phyloP scores from a whole-genome alignment of 2,888 invertebrate species.

The Drosophila flavopinicola region DNA sequence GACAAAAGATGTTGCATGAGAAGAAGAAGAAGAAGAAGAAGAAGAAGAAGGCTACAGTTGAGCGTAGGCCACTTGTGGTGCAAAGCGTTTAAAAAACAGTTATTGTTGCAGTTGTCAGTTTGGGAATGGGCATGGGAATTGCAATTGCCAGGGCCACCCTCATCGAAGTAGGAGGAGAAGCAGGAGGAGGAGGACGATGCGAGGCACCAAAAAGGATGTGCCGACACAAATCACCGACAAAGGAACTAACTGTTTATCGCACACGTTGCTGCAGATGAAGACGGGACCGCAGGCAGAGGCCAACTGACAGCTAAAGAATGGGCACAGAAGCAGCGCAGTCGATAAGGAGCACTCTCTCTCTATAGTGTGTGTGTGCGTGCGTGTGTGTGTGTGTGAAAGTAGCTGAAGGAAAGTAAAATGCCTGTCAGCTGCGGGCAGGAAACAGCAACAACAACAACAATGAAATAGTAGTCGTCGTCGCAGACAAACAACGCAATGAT shows the following conservation, averaged over 20 bases:
- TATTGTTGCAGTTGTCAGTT: slow-evolving; percentile 53
- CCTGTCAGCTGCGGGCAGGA: slow-evolving; percentile 79
- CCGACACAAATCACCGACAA: slow-evolving; percentile 72
- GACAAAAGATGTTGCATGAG: slow-evolving; percentile 13
- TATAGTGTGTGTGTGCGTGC: slow-evolving; percentile 55
- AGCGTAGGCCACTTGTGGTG: slow-evolving; percentile 65
- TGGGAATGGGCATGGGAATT: too few species aligned
- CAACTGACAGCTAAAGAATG: slow-evolving; percentile 76
- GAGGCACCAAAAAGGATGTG: slow-evolving; percentile 66
- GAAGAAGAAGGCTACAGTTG: too few species aligned
- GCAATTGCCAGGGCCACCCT: slow-evolving; percentile 61
- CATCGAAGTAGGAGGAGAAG: slow-evolving; percentile 37
- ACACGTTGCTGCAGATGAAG: slow-evolving; percentile 75
- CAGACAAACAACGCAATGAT: slow-evolving; percentile 31
- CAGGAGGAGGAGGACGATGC: background rate
- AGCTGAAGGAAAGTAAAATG: slow-evolving; percentile 58
- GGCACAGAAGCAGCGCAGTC: slow-evolving; percentile 50
- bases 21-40: too few species aligned
- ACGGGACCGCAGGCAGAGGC: slow-evolving; percentile 57
- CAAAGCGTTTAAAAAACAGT: slow-evolving; percentile 68
- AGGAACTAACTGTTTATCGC: slow-evolving; percentile 77
- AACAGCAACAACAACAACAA: slow-evolving; percentile 34
- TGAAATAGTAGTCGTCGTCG: slow-evolving; percentile 5
- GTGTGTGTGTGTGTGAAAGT: slow-evolving; percentile 64
- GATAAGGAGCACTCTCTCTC: slow-evolving; percentile 22